These are phyloP conservation scores for Chauna torquata DNA, from an alignment of 2,113 vertebrate species.

Conservation along the genomic window DNA sequence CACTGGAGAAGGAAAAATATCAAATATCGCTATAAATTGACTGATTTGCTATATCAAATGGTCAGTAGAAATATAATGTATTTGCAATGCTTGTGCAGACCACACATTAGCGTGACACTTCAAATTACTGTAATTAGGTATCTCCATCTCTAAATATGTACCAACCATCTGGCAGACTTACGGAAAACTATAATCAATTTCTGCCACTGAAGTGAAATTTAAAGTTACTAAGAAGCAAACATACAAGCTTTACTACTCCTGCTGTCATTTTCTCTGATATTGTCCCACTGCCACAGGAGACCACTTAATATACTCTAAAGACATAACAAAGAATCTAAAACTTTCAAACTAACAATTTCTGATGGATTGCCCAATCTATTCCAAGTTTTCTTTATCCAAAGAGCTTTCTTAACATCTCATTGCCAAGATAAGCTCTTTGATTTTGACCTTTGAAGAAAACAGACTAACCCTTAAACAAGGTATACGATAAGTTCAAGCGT, in stretches of 20 bases:
- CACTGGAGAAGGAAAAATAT: neutral
- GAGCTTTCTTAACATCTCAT: neutral
- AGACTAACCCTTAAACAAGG: neutral
- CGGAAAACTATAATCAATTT: neutral
- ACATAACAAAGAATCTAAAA: neutral
- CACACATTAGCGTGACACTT: neutral
- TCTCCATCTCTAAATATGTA: neutral
- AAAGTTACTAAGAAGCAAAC: neutral
- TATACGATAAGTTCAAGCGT: neutral
- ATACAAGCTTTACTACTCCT: neutral
- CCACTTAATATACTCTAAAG: neutral
- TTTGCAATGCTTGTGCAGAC: neutral
- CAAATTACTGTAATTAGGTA: neutral
- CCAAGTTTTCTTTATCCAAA: neutral
- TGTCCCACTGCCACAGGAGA: neutral
- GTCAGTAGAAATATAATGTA: too few relatives aligned
- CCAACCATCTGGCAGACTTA: neutral
- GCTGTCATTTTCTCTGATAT: neutral
- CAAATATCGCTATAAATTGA: neutral
- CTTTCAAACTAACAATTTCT: neutral
- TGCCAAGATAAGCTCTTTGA: neutral
- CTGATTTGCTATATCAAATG: too few relatives aligned
- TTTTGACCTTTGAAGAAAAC: neutral
- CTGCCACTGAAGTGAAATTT: neutral
- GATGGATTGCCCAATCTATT: neutral